Conservation (phyloP, 2,888 invertebrate genomes). For the Geotrupes spiniger region DNA sequence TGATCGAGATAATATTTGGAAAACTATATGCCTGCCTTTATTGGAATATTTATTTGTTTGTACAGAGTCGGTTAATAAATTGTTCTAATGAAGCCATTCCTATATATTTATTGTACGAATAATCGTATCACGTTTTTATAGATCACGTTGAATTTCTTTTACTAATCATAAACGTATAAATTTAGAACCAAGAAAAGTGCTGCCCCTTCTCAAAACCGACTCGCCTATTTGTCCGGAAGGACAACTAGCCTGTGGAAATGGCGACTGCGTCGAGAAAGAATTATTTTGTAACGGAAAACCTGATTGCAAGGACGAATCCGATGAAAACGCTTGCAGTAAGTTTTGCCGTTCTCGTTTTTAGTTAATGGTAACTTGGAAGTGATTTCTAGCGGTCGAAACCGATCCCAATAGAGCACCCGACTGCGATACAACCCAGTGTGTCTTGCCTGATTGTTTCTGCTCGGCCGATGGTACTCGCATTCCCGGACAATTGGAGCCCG, state of each 20-base stretch:
- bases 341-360: conserved; percentile 37
- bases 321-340: conserved; percentile 95
- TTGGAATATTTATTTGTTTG: too few relatives aligned
- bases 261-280: conserved; percentile 88
- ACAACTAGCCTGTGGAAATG: conserved; percentile 87
- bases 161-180: conserved; percentile 27
- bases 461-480: conserved; percentile 89
- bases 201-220: conserved; percentile 88
- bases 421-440: conserved; percentile 85
- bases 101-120: too few relatives aligned
- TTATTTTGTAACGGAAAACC: conserved; percentile 91
- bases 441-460: conserved; percentile 88
- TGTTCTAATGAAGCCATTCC: too few relatives aligned
- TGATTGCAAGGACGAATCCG: conserved; percentile 92
- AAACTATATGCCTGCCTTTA: too few relatives aligned
- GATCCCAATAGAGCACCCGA: conserved; percentile 92
- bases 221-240: conserved; percentile 90
- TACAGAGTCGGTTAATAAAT: too few relatives aligned
- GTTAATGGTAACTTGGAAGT: neutral
- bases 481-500: conserved; percentile 78
- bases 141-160: too few relatives aligned
- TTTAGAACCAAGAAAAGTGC: conserved; percentile 84
- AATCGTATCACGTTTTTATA: too few relatives aligned
- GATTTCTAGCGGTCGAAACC: conserved; percentile 73
- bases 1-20: too few relatives aligned